Evolutionary conservation across 2,888 invertebrate species (phyloP).

Genomic region (Orchesellides sinensis): DNA sequence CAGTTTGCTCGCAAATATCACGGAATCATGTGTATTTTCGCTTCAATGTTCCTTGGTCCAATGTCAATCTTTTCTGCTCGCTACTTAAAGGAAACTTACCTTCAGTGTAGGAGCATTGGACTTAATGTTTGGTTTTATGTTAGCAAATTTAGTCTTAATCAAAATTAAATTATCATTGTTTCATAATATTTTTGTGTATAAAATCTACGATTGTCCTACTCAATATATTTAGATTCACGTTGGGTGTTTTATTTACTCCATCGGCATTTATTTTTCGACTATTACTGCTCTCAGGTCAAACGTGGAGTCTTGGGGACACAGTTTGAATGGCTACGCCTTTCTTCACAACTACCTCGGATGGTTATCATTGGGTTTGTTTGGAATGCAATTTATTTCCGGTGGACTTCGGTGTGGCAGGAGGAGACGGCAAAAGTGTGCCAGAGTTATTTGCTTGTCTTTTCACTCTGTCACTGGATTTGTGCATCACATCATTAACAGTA

Average conservation of each 20-base stretch:
- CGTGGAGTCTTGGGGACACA: not conserved
- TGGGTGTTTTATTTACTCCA: not conserved
- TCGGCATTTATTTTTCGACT: not conserved
- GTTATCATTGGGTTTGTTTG: not conserved
- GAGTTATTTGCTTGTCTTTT: not conserved
- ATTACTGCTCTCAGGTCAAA: not conserved
- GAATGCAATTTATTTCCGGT: not conserved
- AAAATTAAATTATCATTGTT: no score
- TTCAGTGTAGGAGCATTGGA: not conserved
- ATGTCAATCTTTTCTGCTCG: conserved; percentile 5
- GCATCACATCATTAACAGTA: conserved; percentile 1
- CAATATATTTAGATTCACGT: not conserved
- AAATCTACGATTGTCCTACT: no score
- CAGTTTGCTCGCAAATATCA: conserved; percentile 21
- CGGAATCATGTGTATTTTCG: not conserved
- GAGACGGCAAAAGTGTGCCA: not conserved
- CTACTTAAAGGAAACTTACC: conserved; percentile 38
- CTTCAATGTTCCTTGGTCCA: conserved; percentile 13
- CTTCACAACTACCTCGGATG: not conserved
- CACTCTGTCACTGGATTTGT: conserved; percentile 18
- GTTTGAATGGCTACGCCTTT: not conserved
- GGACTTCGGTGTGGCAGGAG: not conserved
- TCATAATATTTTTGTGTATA: no score
- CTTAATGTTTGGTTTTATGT: conserved; percentile 7
- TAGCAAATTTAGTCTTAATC: not conserved